Evolutionary conservation across 2,113 vertebrate genomes (phyloP).

Genomic region (Brachypteracias leptosomus): DNA sequence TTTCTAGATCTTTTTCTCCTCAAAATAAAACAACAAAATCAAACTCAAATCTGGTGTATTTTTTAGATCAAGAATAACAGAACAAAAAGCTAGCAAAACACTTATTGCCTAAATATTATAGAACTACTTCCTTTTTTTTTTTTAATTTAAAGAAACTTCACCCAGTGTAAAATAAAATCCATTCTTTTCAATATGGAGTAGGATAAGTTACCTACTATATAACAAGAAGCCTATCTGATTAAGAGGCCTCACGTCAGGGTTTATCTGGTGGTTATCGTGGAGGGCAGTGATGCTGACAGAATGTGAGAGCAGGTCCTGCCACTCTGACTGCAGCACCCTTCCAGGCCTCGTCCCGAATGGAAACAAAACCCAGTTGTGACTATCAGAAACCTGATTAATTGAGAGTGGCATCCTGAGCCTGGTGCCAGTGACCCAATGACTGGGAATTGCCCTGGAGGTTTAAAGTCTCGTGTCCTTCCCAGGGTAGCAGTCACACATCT

Average conservation of each 20-base stretch:
- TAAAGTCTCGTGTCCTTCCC: slow-evolving; percentile 38
- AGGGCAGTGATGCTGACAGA: slow-evolving; percentile 34
- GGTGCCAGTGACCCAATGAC: slow-evolving; percentile 29
- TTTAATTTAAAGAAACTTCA: neutral
- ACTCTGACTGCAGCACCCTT: neutral
- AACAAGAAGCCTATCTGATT: neutral
- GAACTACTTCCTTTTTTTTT: too few species aligned
- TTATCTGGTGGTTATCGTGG: neutral
- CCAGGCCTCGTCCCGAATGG: neutral
- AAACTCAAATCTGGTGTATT: neutral
- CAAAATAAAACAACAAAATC: neutral
- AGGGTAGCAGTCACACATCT: neutral
- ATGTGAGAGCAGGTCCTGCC: neutral
- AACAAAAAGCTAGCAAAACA: too few species aligned
- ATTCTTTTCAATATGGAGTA: neutral
- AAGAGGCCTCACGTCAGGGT: neutral
- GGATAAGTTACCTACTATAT: neutral
- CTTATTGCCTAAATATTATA: too few species aligned
- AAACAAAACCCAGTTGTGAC: slow-evolving; percentile 41
- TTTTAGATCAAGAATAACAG: too few species aligned
- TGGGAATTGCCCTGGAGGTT: slow-evolving; percentile 56
- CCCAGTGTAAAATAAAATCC: neutral
- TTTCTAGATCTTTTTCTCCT: neutral
- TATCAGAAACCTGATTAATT: slow-evolving; percentile 49
- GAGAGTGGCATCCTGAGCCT: slow-evolving; percentile 27